Evolutionary conservation across 2,797 vertebrate species (phyloP).

Genomic region (Danio choprae): DNA sequence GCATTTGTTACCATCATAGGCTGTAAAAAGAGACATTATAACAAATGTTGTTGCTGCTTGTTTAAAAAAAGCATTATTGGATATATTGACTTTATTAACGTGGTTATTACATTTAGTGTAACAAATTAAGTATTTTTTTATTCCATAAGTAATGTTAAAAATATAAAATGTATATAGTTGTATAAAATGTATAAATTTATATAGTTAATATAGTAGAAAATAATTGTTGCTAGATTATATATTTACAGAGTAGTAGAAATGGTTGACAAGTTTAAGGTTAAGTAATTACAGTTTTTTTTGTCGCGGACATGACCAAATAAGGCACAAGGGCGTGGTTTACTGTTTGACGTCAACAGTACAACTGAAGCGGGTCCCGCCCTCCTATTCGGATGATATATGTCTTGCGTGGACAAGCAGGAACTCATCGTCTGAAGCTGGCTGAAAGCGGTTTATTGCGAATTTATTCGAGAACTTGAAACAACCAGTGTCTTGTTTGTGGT

Average conservation of each 20-base stretch:
- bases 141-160: too few relatives aligned
- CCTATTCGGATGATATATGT: not conserved
- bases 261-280: not conserved
- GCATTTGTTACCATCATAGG: too few relatives aligned
- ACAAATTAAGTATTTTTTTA: too few relatives aligned
- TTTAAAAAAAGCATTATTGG: too few relatives aligned
- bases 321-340: not conserved
- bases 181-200: too few relatives aligned
- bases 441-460: conserved; percentile 3
- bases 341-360: not conserved
- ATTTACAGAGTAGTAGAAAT: not conserved
- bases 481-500: not conserved
- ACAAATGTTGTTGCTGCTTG: too few relatives aligned
- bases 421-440: conserved; percentile 22
- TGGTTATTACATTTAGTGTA: too few relatives aligned
- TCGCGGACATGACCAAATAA: conserved; percentile 14
- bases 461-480: not conserved
- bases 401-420: conserved; percentile 28
- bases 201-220: too few relatives aligned
- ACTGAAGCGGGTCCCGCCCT: not conserved
- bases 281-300: not conserved
- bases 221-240: not conserved
- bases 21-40: too few relatives aligned
- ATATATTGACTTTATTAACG: too few relatives aligned
- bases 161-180: too few relatives aligned